Base-by-base conservation (phyloP, 1,140 invertebrate species). In the Drosophila auraria region DNA sequence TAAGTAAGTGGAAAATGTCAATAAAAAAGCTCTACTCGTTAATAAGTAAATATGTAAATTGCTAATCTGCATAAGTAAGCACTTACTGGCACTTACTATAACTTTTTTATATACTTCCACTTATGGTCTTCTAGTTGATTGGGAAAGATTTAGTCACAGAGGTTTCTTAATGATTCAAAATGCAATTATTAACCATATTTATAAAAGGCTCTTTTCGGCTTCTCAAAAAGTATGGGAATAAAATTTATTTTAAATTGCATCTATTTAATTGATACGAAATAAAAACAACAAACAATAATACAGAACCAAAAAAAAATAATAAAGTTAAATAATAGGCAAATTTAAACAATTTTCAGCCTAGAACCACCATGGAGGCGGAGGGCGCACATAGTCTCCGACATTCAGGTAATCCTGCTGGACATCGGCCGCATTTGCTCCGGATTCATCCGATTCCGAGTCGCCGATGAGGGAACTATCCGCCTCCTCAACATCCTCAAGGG, bases 341-440 rank as follows among this genome's bases (percentile, higher is more conserved):
- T 33, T 33, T 3, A 57, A 15, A 5, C 0, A 1, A 9, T 12
- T 40, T 4, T 7, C 5, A 2, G n/a, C 12, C 47, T 64, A 57
- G 5, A 56, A 79, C 78, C 78, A 80, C 78, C 78, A 80, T 0
- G 78, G 76, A 1, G 54, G 53, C 1, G 78, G 17, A 2, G 68
- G 12, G 0, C n/a, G 50, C 14, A 53, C 58, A 7, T 50, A 56
- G 68, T 80, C 60, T 1, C 30, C 69, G 14, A 80, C 78, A 47
- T 80, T 58, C 2, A 79, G 40, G 17, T 79, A 80, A 11, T 80
- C 76, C 15, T 20, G 20, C 9, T 63, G 50, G 11, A 51, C 44
- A 15, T 40, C 38, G 4, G n/a, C 14, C 14, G 15, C 8, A 12
- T n/a, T 44, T n/a, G 42, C 11, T 3, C n/a, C 3, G 20, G 65